Conservation (phyloP, 2,113 vertebrate species). For the Galbula dea region DNA sequence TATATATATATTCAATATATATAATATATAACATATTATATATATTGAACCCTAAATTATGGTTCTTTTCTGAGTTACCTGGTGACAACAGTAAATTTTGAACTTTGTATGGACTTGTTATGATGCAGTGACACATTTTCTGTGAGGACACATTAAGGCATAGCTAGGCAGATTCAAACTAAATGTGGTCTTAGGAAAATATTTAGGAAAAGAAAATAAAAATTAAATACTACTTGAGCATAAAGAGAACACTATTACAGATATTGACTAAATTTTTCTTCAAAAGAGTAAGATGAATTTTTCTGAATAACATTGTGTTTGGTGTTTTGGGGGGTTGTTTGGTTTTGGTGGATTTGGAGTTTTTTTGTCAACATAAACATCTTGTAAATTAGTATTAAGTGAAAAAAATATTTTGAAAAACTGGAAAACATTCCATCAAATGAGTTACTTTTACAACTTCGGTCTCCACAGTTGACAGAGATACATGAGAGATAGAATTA, state of each 20-base stretch:
- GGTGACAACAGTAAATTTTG: not conserved
- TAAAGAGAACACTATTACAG: not conserved
- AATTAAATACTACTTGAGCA: not conserved
- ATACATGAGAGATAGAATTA: not conserved
- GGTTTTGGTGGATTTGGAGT: too few relatives aligned
- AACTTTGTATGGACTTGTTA: not conserved
- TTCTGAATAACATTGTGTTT: not conserved
- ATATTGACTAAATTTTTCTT: not conserved
- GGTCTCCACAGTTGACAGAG: not conserved
- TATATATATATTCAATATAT: too few relatives aligned
- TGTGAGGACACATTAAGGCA: not conserved
- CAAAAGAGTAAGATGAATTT: not conserved
- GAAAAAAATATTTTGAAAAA: not conserved
- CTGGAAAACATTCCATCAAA: not conserved
- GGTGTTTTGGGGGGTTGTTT: fast-evolving
- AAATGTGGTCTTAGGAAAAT: not conserved
- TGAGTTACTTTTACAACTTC: not conserved
- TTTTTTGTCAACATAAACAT: not conserved
- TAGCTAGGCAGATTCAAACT: not conserved
- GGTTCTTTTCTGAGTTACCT: not conserved
- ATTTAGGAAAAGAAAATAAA: not conserved
- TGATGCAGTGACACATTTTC: not conserved
- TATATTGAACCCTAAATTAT: not conserved
- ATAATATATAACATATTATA: too few relatives aligned
- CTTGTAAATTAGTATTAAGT: not conserved